phyloP scores from a whole-genome alignment of 2,113 vertebrate species.

The Ascaphus truei region DNA sequence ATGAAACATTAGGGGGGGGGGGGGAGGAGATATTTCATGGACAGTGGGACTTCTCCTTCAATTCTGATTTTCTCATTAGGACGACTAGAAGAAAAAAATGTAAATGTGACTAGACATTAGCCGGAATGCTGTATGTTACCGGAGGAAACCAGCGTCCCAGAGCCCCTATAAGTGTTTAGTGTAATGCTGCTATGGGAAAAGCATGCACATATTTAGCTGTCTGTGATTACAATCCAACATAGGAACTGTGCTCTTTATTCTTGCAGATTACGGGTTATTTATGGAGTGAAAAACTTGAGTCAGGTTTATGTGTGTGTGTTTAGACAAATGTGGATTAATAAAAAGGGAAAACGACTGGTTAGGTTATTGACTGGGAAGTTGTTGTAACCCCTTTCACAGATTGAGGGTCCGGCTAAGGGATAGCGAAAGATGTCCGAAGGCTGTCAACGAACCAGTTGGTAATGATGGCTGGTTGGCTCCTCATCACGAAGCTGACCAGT shows the following conservation, averaged over 20 bases:
- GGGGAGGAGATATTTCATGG: not conserved
- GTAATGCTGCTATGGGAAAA: not conserved
- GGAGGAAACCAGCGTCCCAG: slow-evolving; percentile 16
- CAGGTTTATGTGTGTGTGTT: not conserved
- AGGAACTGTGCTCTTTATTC: slow-evolving; percentile 5
- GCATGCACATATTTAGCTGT: slow-evolving; percentile 5
- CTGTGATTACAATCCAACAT: slow-evolving; percentile 27
- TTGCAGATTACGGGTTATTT: slow-evolving; percentile 23
- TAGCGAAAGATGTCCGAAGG: too few relatives aligned
- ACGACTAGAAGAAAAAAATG: not conserved
- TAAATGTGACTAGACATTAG: slow-evolving; percentile 14
- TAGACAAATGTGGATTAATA: not conserved
- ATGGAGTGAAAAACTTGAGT: slow-evolving; percentile 24
- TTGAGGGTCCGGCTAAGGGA: too few relatives aligned
- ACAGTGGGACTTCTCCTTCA: not conserved
- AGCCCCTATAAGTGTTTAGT: slow-evolving; percentile 33
- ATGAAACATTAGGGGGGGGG: too few relatives aligned
- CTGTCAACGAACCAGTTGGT: too few relatives aligned
- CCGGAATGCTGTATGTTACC: slow-evolving; percentile 16
- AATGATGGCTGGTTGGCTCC: too few relatives aligned
- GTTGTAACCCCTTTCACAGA: too few relatives aligned
- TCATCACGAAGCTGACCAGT: too few relatives aligned
- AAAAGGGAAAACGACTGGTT: not conserved
- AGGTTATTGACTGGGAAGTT: not conserved
- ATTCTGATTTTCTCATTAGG: slow-evolving; percentile 10